A percentile compares a stretch with the other conserved stretches of the same genome.
Evolutionary conservation across 2,113 vertebrate genomes (phyloP).

Genomic region (Sturnira hondurensis): DNA sequence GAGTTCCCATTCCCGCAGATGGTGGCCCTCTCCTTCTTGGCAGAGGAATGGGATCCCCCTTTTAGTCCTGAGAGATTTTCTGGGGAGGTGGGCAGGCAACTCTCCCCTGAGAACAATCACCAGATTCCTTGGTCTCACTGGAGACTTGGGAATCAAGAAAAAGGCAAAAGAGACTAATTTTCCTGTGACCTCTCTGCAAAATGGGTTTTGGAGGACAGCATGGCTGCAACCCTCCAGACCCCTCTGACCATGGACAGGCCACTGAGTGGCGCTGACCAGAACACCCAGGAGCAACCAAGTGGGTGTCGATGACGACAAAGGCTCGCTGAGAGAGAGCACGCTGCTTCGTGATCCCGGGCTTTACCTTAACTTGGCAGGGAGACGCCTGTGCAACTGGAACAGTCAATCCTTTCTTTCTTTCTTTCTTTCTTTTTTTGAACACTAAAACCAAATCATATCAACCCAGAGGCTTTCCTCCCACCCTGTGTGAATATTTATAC

Average conservation of each 20-base stretch:
- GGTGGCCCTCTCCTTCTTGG: background rate
- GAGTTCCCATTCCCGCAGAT: background rate
- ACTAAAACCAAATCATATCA: background rate
- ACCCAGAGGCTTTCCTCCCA: background rate
- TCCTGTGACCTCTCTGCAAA: background rate
- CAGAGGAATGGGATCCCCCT: background rate
- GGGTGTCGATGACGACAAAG: background rate
- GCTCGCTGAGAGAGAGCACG: background rate
- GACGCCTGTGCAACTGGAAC: background rate
- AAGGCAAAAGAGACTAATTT: background rate
- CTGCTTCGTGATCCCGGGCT: fast-evolving
- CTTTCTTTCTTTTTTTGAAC: background rate
- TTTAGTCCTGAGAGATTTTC: background rate
- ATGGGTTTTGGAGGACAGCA: background rate
- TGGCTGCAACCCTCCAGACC: fast-evolving
- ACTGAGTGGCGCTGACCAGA: background rate
- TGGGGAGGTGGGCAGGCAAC: background rate
- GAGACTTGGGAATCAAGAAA: background rate
- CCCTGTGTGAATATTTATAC: background rate
- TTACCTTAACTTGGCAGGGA: background rate
- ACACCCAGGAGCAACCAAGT: no score
- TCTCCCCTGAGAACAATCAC: background rate
- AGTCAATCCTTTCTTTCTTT: background rate
- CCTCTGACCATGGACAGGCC: background rate
- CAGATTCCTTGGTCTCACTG: background rate